These are phyloP conservation scores for Latrodectus hesperus DNA, from an alignment of 2,888 invertebrate genomes.

Conservation along the genomic window DNA sequence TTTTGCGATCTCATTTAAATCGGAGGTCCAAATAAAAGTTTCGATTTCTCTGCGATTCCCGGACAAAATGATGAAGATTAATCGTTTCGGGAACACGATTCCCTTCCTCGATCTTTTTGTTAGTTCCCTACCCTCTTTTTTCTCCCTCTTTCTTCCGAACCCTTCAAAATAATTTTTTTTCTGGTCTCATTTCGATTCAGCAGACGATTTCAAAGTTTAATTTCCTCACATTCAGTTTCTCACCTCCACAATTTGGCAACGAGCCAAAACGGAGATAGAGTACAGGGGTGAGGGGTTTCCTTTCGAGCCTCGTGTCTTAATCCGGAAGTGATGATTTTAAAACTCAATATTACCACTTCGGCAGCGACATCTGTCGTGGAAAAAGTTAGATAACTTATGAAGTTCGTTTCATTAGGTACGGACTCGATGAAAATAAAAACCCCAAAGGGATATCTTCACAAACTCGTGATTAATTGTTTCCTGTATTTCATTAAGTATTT, in stretches of 20 bases:
- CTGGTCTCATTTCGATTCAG: slow-evolving; percentile 42
- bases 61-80: slow-evolving; percentile 61
- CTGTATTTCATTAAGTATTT: no score
- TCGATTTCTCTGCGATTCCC: slow-evolving; percentile 14
- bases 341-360: neutral
- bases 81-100: slow-evolving; percentile 38
- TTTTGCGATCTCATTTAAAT: slow-evolving; percentile 45
- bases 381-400: neutral
- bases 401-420: neutral
- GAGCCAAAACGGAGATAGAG: neutral
- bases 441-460: no score
- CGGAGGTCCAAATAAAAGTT: slow-evolving; percentile 33
- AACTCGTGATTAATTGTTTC: no score
- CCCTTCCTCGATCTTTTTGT: slow-evolving; percentile 10
- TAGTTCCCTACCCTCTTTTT: neutral
- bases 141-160: slow-evolving; percentile 1
- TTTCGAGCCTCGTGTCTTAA: neutral
- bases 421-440: no score
- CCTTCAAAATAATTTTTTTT: neutral
- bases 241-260: neutral
- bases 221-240: neutral
- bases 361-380: slow-evolving; percentile 37
- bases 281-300: no score
- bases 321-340: slow-evolving; percentile 35
- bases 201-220: slow-evolving; percentile 37